Evolutionary conservation across 2,888 invertebrate genomes (phyloP).

Genomic region (Lasioglossum morio): DNA sequence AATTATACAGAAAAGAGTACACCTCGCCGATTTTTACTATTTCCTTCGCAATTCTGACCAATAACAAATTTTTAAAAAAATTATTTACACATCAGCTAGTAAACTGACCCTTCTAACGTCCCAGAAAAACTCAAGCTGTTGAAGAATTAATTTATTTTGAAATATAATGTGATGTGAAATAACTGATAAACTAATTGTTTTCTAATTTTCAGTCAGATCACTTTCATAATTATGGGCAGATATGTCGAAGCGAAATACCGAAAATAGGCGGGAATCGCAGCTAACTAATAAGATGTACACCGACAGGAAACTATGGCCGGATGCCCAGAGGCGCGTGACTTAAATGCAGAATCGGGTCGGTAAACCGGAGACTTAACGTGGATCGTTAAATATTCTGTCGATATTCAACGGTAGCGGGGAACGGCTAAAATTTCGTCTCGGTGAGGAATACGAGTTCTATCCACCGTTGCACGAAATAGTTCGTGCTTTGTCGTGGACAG

Average conservation of each 20-base stretch:
- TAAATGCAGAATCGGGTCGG: constrained; percentile 57
- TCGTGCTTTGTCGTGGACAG: constrained; percentile 8
- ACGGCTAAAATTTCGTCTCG: constrained; percentile 34
- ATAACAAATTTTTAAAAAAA: no score
- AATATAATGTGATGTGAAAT: no score
- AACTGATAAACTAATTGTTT: no score
- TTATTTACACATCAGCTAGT: no score
- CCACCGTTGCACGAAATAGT: neutral
- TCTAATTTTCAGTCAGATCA: no score
- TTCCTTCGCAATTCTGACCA: no score
- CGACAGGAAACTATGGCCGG: constrained; percentile 76
- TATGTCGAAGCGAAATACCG: constrained; percentile 54
- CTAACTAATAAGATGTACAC: constrained; percentile 48
- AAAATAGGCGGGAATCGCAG: constrained; percentile 59
- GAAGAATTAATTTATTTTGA: no score
- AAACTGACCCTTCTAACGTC: no score
- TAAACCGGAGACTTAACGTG: constrained; percentile 12
- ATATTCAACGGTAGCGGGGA: constrained; percentile 49
- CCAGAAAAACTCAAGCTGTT: no score
- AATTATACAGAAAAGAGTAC: no score
- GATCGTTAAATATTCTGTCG: constrained; percentile 64
- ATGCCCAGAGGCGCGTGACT: constrained; percentile 70
- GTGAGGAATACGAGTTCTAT: neutral
- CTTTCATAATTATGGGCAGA: no score
- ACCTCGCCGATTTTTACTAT: no score